phyloP scores from a whole-genome alignment of 1,140 invertebrate species.

The Hyposmocoma kahamanoa region DNA sequence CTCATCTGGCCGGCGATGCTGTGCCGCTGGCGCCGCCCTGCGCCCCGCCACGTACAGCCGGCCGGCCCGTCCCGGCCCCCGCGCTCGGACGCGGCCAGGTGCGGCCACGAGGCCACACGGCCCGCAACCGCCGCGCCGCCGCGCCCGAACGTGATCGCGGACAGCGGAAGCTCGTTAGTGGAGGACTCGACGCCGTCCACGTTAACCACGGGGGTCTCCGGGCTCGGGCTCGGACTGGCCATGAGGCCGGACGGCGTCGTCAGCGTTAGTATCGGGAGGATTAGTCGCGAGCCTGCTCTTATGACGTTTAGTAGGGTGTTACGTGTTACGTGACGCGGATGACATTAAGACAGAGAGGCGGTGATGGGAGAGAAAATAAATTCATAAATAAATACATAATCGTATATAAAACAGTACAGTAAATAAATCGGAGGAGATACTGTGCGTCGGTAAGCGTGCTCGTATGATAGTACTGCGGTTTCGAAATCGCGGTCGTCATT shows the following conservation, averaged over 20 bases:
- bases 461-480: slow-evolving; percentile 17
- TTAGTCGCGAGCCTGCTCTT: slow-evolving; percentile 7
- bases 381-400: slow-evolving; percentile 45
- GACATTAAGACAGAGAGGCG: slow-evolving; percentile 21
- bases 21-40: slow-evolving; percentile 88
- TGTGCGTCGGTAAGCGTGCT: slow-evolving; percentile 43
- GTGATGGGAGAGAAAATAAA: slow-evolving; percentile 40
- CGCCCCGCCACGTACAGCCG: slow-evolving; percentile 75
- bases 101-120: slow-evolving; percentile 25
- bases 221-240: slow-evolving; percentile 19
- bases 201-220: slow-evolving; percentile 42
- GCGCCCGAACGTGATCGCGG: slow-evolving; percentile 69
- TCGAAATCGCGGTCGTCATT: slow-evolving; percentile 21
- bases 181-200: slow-evolving; percentile 64
- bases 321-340: slow-evolving; percentile 29
- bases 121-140: slow-evolving; percentile 14
- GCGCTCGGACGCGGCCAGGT: slow-evolving; percentile 32
- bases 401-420: slow-evolving; percentile 19
- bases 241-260: slow-evolving; percentile 17
- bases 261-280: slow-evolving; percentile 15
- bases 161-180: slow-evolving; percentile 77
- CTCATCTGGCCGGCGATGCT: slow-evolving; percentile 94
- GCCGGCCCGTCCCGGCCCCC: slow-evolving; percentile 33
- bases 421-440: slow-evolving; percentile 28
- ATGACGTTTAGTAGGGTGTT: slow-evolving; percentile 11